These are phyloP conservation scores for Columba livia DNA, from an alignment of 2,113 vertebrate genomes.

Conservation along the genomic window DNA sequence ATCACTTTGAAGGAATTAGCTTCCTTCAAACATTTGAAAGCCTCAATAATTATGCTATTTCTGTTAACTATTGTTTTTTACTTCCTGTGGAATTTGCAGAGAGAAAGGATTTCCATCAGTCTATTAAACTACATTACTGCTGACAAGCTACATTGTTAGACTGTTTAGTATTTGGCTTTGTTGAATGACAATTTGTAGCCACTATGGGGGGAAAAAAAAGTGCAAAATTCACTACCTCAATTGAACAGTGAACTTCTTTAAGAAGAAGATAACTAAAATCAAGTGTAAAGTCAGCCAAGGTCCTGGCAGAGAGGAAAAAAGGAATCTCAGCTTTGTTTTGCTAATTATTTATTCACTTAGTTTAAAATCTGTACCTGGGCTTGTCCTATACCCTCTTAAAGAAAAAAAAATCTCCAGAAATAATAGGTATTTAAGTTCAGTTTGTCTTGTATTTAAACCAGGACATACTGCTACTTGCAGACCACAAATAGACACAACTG, in stretches of 20 bases:
- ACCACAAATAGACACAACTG: background rate
- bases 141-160: background rate
- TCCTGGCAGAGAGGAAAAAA: background rate
- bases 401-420: background rate
- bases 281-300: background rate
- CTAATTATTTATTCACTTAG: background rate
- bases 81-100: background rate
- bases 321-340: background rate
- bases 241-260: background rate
- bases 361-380: background rate
- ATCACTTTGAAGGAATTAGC: background rate
- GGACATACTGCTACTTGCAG: background rate
- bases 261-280: background rate
- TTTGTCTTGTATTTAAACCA: background rate
- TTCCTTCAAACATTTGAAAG: background rate
- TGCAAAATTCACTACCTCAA: background rate
- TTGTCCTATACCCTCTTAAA: background rate
- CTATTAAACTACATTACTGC: background rate
- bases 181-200: background rate
- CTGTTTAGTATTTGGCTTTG: background rate
- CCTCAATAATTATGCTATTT: background rate
- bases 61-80: background rate
- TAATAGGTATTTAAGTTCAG: background rate
- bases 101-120: background rate
- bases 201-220: background rate